phyloP scores from a whole-genome alignment of 2,888 invertebrate genomes.

The Drosophila robusta region DNA sequence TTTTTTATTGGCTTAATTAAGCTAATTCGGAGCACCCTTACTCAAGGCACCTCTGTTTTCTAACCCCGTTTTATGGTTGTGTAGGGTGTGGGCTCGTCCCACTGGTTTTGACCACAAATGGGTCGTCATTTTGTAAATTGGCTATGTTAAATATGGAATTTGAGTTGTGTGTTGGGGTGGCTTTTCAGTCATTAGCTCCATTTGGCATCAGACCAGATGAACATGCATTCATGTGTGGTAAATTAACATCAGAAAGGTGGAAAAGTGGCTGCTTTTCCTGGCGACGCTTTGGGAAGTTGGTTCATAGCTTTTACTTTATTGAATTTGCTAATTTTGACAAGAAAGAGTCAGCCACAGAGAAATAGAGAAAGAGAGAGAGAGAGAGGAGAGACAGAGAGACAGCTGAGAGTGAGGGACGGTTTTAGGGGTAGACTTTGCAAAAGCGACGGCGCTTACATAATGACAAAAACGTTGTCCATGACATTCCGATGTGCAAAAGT shows the following conservation, averaged over 20 bases:
- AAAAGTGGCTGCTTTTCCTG: constrained; percentile 3
- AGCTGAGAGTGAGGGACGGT: constrained; percentile 4
- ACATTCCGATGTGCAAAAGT: constrained; percentile 31
- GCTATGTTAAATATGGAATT: constrained; percentile 52
- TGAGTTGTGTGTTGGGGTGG: constrained; percentile 22
- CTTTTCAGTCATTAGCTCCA: constrained; percentile 47
- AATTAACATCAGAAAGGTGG: constrained; percentile 9
- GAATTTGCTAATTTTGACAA: constrained; percentile 44
- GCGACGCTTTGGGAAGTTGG: constrained; percentile 31
- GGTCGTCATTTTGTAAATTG: constrained; percentile 52
- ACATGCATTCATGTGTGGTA: constrained; percentile 41
- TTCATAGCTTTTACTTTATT: constrained; percentile 52
- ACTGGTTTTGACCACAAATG: constrained; percentile 38
- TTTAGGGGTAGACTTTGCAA: constrained; percentile 18
- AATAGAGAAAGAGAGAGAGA: neutral
- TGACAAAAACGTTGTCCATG: constrained; percentile 24
- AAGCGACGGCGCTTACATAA: constrained; percentile 42
- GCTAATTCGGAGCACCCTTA: constrained; percentile 33
- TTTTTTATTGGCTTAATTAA: neutral
- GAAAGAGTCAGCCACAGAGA: neutral
- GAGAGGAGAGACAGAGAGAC: constrained; percentile 3
- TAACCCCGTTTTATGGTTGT: constrained; percentile 34
- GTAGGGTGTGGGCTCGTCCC: constrained; percentile 9
- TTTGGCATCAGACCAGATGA: constrained; percentile 24
- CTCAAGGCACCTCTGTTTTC: constrained; percentile 1